Evolutionary conservation across 2,888 invertebrate species (phyloP).

Genomic region (Corbicula japonica): DNA sequence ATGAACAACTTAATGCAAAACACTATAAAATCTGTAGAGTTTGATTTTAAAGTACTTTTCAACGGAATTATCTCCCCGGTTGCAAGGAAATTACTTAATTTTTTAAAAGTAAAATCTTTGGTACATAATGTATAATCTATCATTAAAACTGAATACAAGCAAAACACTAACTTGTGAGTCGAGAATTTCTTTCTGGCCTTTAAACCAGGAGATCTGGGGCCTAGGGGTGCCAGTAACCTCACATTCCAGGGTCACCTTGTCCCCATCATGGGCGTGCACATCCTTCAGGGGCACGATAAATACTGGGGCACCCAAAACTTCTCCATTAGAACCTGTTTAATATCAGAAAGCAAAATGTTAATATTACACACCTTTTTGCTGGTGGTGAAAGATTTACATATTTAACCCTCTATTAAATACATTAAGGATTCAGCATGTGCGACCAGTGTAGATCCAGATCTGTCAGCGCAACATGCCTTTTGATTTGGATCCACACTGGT

Average conservation of each 20-base stretch:
- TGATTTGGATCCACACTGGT: no score
- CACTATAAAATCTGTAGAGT: no score
- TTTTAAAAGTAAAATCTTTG: no score
- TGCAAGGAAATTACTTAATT: no score
- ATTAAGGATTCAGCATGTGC: no score
- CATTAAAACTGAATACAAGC: neutral
- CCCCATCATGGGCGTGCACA: constrained; percentile 76
- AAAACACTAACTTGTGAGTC: constrained; percentile 74
- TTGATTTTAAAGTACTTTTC: no score
- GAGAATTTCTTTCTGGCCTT: constrained; percentile 76
- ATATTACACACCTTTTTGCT: neutral
- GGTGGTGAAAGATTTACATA: no score
- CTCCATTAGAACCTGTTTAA: constrained; percentile 45
- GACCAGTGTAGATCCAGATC: no score
- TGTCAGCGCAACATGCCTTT: no score
- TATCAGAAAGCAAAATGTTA: neutral
- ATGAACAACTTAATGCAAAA: no score
- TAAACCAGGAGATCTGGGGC: constrained; percentile 80
- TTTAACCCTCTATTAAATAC: neutral
- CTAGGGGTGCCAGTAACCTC: constrained; percentile 78
- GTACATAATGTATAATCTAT: no score
- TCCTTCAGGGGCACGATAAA: constrained; percentile 71
- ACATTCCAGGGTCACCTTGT: constrained; percentile 78
- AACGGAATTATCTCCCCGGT: no score
- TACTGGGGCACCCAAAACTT: constrained; percentile 65